phyloP scores from a whole-genome alignment of 1,140 invertebrate genomes.

The Lucilia sericata region DNA sequence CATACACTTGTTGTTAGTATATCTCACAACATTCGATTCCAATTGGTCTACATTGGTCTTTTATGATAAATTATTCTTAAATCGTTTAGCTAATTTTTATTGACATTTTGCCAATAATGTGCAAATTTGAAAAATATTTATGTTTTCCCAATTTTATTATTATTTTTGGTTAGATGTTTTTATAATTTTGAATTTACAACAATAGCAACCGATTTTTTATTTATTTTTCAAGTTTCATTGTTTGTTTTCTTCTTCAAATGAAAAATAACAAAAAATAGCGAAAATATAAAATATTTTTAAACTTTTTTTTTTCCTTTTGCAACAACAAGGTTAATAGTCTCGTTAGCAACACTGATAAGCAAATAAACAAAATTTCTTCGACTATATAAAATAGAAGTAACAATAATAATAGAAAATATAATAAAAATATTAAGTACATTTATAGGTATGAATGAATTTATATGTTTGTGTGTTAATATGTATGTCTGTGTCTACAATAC shows the following conservation, averaged over 20 bases:
- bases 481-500: background rate
- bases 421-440: background rate
- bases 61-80: too few species aligned
- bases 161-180: background rate
- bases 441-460: background rate
- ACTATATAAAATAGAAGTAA: background rate
- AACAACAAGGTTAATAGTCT: conserved; percentile 20
- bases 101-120: background rate
- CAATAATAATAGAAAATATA: background rate
- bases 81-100: background rate
- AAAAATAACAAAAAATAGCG: background rate
- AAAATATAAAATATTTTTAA: background rate
- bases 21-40: too few species aligned
- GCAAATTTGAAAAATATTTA: background rate
- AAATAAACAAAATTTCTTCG: background rate
- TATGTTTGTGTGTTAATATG: background rate
- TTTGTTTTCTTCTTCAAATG: background rate
- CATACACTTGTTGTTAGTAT: too few species aligned
- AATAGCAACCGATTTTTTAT: background rate
- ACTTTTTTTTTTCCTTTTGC: background rate
- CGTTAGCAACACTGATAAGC: conserved; percentile 23
- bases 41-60: too few species aligned
- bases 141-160: background rate
- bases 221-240: background rate
- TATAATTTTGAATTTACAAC: background rate